Evolutionary conservation across 2,113 vertebrate genomes (phyloP).

Genomic region (Procavia capensis): DNA sequence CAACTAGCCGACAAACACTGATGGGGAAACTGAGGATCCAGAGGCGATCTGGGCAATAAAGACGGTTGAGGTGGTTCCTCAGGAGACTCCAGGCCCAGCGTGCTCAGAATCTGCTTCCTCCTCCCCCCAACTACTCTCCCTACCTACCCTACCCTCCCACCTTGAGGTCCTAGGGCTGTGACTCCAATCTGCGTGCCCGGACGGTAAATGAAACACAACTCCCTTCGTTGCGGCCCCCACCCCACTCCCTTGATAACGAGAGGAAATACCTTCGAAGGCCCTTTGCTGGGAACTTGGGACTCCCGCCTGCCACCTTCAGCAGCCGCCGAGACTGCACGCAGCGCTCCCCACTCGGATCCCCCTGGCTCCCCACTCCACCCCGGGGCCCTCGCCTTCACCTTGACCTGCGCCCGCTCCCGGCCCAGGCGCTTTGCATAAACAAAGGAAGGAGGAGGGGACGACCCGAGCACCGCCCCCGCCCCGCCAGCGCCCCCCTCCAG

Average conservation of each 20-base stretch:
- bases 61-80: not conserved
- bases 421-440: conserved; percentile 71
- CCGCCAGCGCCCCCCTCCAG: not conserved
- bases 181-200: not conserved
- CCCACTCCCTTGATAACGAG: not conserved
- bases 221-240: not conserved
- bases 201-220: not conserved
- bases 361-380: not conserved
- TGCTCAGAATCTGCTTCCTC: not conserved
- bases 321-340: not conserved
- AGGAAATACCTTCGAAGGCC: not conserved
- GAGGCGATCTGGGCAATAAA: not conserved
- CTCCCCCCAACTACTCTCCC: not conserved
- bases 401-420: conserved; percentile 50
- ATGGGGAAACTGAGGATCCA: conserved; percentile 44
- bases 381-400: conserved; percentile 66
- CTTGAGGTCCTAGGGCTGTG: not conserved
- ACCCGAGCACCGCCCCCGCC: conserved; percentile 46
- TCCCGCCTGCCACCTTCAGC: not conserved
- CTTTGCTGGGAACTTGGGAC: not conserved
- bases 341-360: not conserved
- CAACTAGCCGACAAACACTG: not conserved
- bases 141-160: not conserved
- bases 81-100: not conserved
- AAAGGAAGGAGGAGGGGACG: conserved; percentile 65